phyloP scores from a whole-genome alignment of 2,113 vertebrate genomes.

The Prinia subflava region DNA sequence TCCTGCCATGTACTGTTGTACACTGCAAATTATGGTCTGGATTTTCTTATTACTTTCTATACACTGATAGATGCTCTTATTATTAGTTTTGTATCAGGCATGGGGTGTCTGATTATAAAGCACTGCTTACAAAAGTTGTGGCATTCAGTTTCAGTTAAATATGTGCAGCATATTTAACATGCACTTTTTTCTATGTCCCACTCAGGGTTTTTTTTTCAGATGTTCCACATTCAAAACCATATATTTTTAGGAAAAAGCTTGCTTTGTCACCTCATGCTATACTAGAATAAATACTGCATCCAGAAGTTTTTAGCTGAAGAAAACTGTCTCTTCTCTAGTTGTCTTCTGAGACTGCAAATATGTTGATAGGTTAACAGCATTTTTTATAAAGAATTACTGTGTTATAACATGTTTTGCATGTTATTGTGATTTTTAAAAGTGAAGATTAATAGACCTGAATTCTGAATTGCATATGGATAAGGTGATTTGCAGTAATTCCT shows the following conservation, averaged over 20 bases:
- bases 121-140: neutral
- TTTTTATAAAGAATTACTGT: neutral
- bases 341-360: neutral
- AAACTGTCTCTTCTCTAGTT: neutral
- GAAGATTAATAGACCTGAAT: neutral
- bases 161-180: neutral
- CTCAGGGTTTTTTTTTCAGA: neutral
- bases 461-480: neutral
- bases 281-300: neutral
- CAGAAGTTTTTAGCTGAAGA: neutral
- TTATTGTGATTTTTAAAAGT: neutral
- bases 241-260: neutral
- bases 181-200: rapidly evolving
- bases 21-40: neutral
- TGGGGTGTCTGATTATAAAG: neutral
- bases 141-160: neutral
- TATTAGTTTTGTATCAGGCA: neutral
- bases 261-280: neutral
- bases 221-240: neutral
- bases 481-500: neutral
- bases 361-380: neutral
- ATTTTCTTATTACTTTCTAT: neutral
- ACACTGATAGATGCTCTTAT: neutral
- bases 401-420: neutral
- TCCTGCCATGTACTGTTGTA: neutral